Evolutionary conservation across 2,797 vertebrate species (phyloP).

Genomic region (Megalops cyprinoides): DNA sequence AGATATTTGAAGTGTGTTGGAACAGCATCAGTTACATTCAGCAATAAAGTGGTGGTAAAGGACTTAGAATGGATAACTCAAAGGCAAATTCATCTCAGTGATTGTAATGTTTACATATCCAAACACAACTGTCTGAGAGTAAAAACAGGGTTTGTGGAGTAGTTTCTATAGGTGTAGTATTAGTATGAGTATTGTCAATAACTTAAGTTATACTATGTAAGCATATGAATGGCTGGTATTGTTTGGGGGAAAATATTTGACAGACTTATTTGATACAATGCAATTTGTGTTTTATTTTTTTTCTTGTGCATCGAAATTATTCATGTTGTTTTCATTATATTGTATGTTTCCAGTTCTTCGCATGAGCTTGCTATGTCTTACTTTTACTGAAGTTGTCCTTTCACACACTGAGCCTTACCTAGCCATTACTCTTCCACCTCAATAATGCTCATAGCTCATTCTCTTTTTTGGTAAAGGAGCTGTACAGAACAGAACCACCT

Average conservation of each 20-base stretch:
- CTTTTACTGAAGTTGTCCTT: constrained; percentile 3
- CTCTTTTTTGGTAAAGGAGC: neutral
- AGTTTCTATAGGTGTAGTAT: neutral
- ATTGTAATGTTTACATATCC: neutral
- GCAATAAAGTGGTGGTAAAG: neutral
- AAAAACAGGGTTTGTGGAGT: constrained; percentile 1
- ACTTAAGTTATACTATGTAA: neutral
- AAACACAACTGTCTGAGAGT: constrained; percentile 6
- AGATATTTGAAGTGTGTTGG: constrained; percentile 8
- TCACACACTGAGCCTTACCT: neutral
- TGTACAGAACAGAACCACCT: neutral
- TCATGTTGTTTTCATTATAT: no score
- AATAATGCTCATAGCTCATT: neutral
- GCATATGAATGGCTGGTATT: neutral
- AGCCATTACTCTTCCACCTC: neutral
- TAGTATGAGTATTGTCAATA: neutral
- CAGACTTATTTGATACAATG: neutral
- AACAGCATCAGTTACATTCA: neutral
- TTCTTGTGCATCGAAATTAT: neutral
- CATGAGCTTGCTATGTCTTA: constrained; percentile 1
- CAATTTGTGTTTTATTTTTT: neutral
- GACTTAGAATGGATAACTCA: constrained; percentile 2
- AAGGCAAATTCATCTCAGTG: constrained; percentile 23
- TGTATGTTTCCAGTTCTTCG: neutral
- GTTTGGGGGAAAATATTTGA: neutral